Percentiles rank a stretch among this genome's conserved stretches.
These are phyloP conservation scores for Diloba caeruleocephala DNA, from an alignment of 2,888 invertebrate species.

Conservation along the genomic window DNA sequence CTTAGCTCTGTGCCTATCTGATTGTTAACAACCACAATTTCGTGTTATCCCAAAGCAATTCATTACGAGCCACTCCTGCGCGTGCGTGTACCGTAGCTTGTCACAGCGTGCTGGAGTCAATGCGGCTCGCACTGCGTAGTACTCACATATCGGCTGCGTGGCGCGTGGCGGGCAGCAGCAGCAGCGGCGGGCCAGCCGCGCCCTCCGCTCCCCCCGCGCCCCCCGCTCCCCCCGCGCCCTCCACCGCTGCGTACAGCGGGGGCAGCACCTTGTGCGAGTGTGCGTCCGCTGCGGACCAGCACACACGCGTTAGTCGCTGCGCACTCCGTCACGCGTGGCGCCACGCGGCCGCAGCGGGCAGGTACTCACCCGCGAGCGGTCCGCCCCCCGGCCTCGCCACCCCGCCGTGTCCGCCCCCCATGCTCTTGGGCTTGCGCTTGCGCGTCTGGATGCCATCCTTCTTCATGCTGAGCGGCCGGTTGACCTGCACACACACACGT, in stretches of 20 bases:
- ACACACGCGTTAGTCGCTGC: slow-evolving; percentile 37
- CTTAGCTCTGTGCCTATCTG: no score
- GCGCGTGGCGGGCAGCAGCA: slow-evolving; percentile 71
- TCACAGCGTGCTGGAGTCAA: not conserved
- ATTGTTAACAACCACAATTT: no score
- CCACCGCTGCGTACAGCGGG: slow-evolving; percentile 84
- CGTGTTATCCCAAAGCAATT: no score
- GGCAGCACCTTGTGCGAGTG: slow-evolving; percentile 83
- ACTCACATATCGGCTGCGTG: slow-evolving; percentile 76
- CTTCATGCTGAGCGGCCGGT: slow-evolving; percentile 99
- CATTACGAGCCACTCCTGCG: no score
- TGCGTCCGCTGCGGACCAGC: slow-evolving; percentile 79
- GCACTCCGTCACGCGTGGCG: slow-evolving; percentile 18
- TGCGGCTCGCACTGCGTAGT: slow-evolving; percentile 36
- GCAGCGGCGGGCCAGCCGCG: slow-evolving; percentile 59
- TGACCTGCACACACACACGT: slow-evolving; percentile 90
- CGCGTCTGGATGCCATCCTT: slow-evolving; percentile 99
- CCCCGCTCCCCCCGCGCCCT: slow-evolving; percentile 64
- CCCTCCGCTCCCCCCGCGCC: slow-evolving; percentile 49
- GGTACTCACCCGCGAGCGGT: slow-evolving; percentile 75
- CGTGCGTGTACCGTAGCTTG: not conserved
- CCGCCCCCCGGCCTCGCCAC: slow-evolving; percentile 67
- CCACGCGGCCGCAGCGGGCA: slow-evolving; percentile 49
- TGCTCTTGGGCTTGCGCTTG: slow-evolving; percentile 96
- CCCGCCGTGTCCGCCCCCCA: slow-evolving; percentile 77